phyloP scores from a whole-genome alignment of 2,113 vertebrate species.

The Pontoporia blainvillei region DNA sequence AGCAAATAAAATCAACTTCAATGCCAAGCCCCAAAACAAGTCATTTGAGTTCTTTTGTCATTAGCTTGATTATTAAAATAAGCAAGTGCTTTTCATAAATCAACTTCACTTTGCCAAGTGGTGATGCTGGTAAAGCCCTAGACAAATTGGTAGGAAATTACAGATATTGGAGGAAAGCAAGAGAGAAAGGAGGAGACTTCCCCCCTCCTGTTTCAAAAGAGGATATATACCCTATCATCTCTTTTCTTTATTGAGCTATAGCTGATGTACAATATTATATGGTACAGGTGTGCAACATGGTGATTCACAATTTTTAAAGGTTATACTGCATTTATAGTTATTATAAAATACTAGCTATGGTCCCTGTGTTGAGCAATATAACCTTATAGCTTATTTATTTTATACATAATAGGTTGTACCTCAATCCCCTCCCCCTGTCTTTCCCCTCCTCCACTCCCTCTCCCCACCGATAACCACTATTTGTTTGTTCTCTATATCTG shows the following conservation, averaged over 20 bases:
- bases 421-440: not conserved
- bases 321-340: not conserved
- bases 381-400: not conserved
- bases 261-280: not conserved
- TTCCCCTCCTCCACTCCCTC: not conserved
- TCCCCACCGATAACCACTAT: not conserved
- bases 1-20: slow-evolving; percentile 21
- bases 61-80: not conserved
- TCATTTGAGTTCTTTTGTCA: not conserved
- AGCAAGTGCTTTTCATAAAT: not conserved
- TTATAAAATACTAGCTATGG: not conserved
- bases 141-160: not conserved
- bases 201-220: not conserved
- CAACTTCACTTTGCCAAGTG: not conserved
- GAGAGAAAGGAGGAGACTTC: not conserved
- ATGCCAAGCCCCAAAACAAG: not conserved
- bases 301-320: not conserved
- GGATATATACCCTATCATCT: not conserved
- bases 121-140: not conserved
- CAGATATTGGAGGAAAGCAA: not conserved
- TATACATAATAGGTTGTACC: not conserved
- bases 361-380: not conserved
- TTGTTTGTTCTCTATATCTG: not conserved
- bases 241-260: not conserved
- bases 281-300: not conserved